These are phyloP conservation scores for Tenthredo livida DNA, from an alignment of 2,888 invertebrate species.

Conservation along the genomic window DNA sequence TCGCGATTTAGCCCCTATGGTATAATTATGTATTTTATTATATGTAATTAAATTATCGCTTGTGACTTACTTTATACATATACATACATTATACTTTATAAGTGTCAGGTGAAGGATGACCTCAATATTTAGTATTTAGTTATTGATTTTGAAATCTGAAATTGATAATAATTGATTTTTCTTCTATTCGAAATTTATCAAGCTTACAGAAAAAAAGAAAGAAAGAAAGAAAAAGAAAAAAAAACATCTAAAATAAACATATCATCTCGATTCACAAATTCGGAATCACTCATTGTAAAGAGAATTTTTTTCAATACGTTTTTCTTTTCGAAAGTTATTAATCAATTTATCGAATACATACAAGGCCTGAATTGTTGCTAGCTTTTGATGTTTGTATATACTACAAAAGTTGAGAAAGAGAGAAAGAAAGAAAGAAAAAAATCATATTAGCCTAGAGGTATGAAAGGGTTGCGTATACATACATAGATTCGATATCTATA, in stretches of 20 bases:
- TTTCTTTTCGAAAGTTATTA: constrained; percentile 29
- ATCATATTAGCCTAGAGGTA: constrained; percentile 39
- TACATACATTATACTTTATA: constrained; percentile 26
- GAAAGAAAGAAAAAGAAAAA: neutral
- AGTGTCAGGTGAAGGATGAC: constrained; percentile 43
- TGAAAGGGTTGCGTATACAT: constrained; percentile 12
- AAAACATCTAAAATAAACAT: neutral
- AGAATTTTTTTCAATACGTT: constrained; percentile 21
- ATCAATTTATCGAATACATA: constrained; percentile 26
- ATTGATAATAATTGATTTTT: neutral
- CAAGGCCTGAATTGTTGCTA: constrained; percentile 59
- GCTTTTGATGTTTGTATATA: constrained; percentile 65
- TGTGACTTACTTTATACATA: constrained; percentile 26
- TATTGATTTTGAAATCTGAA: neutral
- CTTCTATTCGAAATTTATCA: neutral
- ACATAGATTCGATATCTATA: neutral
- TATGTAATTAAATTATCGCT: constrained; percentile 35
- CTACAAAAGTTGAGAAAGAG: constrained; percentile 48
- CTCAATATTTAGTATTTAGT: constrained; percentile 13
- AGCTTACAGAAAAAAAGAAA: neutral
- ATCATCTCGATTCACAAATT: constrained; percentile 44
- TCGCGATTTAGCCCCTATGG: neutral
- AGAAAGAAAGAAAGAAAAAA: neutral
- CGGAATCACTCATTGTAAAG: constrained; percentile 44
- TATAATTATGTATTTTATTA: constrained; percentile 1